Evolutionary conservation across 2,113 vertebrate species (phyloP).

Genomic region (Perca flavescens): DNA sequence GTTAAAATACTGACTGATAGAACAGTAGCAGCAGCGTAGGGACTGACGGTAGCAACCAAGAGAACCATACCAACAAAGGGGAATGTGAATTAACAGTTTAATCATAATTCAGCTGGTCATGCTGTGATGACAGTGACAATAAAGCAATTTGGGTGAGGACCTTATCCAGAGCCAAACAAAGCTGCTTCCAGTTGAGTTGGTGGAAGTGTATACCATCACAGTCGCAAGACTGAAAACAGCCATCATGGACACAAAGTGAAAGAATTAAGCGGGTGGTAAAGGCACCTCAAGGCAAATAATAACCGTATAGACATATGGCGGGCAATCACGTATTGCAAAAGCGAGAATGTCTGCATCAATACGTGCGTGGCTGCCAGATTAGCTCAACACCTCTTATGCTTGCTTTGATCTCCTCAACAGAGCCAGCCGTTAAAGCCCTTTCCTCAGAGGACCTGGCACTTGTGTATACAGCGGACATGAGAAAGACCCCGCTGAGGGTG

Average conservation of each 20-base stretch:
- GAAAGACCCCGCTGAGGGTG: neutral
- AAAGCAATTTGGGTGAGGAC: neutral
- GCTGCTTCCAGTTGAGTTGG: neutral
- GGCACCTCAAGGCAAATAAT: neutral
- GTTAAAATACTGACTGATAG: neutral
- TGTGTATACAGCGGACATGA: neutral
- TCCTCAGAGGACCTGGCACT: conserved; percentile 21
- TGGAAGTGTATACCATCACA: neutral
- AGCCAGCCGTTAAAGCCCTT: conserved; percentile 1
- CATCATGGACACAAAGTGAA: neutral
- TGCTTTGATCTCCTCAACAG: conserved; percentile 30
- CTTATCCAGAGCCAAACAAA: neutral
- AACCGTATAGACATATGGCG: neutral
- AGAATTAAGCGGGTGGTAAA: neutral
- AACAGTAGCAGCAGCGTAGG: neutral
- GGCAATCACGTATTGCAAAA: conserved; percentile 12
- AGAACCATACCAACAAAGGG: neutral
- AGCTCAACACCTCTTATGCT: conserved; percentile 10
- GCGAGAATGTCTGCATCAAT: neutral
- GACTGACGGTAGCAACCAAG: neutral
- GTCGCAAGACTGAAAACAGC: neutral
- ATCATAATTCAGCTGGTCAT: neutral
- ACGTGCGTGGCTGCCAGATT: conserved; percentile 1
- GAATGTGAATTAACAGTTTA: neutral
- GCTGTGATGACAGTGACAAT: neutral